Conservation (phyloP, 2,113 vertebrate species). For the Machaerirhynchus nigripectus region DNA sequence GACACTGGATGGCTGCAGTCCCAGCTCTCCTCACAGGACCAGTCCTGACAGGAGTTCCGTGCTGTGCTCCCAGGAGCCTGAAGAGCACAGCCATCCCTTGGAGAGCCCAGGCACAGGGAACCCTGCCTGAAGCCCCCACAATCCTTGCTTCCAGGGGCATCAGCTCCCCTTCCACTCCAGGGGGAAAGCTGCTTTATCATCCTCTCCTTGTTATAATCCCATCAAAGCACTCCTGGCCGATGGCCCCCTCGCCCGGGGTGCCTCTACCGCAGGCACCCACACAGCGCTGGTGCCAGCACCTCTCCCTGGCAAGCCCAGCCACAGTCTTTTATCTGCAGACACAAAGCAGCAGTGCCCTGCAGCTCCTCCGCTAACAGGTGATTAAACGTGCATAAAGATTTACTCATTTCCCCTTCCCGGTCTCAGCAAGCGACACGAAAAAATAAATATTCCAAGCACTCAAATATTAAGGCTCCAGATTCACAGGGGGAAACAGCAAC, state of each 20-base stretch:
- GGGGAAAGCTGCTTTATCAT: not conserved
- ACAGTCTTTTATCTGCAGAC: not conserved
- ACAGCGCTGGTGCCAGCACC: not conserved
- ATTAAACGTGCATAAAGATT: constrained; percentile 55
- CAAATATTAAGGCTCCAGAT: not conserved
- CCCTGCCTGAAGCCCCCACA: not conserved
- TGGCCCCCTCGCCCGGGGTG: accelerated
- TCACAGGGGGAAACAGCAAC: not conserved
- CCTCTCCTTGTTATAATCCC: not conserved
- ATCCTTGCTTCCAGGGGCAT: not conserved
- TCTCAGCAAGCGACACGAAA: constrained; percentile 23
- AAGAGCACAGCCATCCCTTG: accelerated
- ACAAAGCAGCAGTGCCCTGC: constrained; percentile 20
- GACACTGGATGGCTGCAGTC: not conserved
- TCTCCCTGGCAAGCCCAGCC: not conserved
- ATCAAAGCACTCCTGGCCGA: not conserved
- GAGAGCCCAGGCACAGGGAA: not conserved
- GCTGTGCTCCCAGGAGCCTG: not conserved
- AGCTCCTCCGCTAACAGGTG: constrained; percentile 28
- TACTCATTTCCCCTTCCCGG: constrained; percentile 38
- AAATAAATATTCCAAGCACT: constrained; percentile 34
- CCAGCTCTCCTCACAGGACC: not conserved
- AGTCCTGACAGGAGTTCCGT: not conserved
- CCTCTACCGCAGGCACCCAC: not conserved
- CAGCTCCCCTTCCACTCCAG: not conserved